A percentile compares a stretch with the other conserved stretches of the same genome.
phyloP scores from a whole-genome alignment of 2,888 invertebrate genomes.

The Andricus curvator region DNA sequence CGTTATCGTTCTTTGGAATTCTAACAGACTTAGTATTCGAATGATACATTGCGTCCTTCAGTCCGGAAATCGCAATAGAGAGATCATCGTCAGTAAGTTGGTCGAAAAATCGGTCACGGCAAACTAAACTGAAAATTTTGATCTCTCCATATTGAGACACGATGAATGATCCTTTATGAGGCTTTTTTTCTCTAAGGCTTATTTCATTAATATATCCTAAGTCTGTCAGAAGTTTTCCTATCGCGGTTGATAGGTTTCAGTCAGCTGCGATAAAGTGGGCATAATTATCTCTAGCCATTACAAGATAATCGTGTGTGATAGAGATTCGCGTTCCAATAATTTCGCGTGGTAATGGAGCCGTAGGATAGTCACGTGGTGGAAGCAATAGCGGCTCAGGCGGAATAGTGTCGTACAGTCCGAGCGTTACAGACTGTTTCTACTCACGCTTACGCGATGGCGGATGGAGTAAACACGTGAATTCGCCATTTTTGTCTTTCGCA shows the following conservation, averaged over 20 bases:
- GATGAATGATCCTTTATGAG: conserved; percentile 7
- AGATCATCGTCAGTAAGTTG: not conserved
- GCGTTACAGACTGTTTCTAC: not conserved
- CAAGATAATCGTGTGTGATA: conserved; percentile 1
- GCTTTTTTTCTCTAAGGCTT: not conserved
- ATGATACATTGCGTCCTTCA: no score
- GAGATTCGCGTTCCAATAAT: not conserved
- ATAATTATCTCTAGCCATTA: no score
- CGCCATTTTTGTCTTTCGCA: not conserved
- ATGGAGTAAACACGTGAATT: not conserved
- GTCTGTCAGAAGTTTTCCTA: no score
- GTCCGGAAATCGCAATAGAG: not conserved
- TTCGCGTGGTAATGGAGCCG: not conserved
- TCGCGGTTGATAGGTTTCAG: no score
- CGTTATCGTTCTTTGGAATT: not conserved
- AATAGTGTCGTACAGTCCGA: conserved; percentile 13
- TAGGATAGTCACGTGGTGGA: not conserved
- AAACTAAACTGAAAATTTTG: conserved; percentile 6
- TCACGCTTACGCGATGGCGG: not conserved
- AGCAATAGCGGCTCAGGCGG: conserved; percentile 17
- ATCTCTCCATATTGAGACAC: not conserved
- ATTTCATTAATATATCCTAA: not conserved
- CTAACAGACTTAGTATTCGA: not conserved
- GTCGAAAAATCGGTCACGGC: not conserved
- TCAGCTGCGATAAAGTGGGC: no score